Evolutionary conservation across 2,113 vertebrate genomes (phyloP), one percentile per base, ranked within the genome.

Genomic region (Hiodon tergisus): DNA sequence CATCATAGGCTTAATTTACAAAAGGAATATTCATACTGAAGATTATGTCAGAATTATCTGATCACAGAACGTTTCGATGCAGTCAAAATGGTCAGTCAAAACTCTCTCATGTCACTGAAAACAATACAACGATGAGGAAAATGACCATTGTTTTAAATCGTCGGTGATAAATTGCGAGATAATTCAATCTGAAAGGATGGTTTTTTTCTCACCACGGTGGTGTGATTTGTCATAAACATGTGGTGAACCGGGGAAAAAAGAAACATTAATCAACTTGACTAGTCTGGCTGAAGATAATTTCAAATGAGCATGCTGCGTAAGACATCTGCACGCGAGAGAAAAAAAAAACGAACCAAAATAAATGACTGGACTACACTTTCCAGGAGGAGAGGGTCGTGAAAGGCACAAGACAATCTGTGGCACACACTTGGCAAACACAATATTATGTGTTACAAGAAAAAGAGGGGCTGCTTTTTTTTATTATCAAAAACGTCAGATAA

Each of bases 261-360:
- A 65, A 47, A 17, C 72, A 73, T 55, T 52, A 55, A 54, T 63
- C 48, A 73, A 10, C 14, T 48, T 62, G 61, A 65, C 50, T 65
- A 62, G 10, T 50, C 9, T 73, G 50, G 61, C 16, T 66, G 72
- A 63, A 10, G 10, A 62, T 73, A 11, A 13, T 61, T 73, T 31
- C 59, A 51, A 65, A 60, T 65, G 10, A 59, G 17, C 60, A 54
- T 0, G 16, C 52, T 54, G 11, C 5, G 16, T 7, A 16, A 57
- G 62, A 74, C 63, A 59, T 55, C 46, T 48, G 11, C 54, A 17
- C n/a, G 62, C 47, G 53, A 57, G 31, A n/a, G 31, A 11, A 75
- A 17, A 5, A 47, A 73, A 14, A 8, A 16, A 72, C 16, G 16
- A 60, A 31, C 31, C 31, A 31, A 31, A 71, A 60, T 57, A 60